These are phyloP conservation scores for Zootermopsis nevadensis DNA, from an alignment of 2,888 invertebrate species.

Conservation along the genomic window DNA sequence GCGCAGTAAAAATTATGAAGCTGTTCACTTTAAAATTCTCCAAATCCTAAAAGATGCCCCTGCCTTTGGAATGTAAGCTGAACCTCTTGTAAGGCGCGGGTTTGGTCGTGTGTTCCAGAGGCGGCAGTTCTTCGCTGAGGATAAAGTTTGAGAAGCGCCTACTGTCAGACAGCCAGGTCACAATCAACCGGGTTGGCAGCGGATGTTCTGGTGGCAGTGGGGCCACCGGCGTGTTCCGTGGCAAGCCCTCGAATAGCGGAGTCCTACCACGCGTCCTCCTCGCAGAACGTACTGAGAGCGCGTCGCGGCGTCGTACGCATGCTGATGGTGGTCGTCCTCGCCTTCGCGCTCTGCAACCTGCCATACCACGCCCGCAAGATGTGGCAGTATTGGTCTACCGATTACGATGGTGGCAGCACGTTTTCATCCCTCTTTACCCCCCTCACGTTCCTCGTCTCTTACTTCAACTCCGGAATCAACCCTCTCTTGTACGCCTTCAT, in stretches of 20 bases:
- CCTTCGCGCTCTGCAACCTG: conserved; percentile 89
- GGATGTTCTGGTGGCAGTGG: too few relatives aligned
- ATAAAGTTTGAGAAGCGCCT: conserved; percentile 29
- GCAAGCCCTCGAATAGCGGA: conserved; percentile 43
- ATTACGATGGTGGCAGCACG: conserved; percentile 77
- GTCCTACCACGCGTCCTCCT: conserved; percentile 68
- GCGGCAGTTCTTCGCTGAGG: background rate
- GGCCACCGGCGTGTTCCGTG: background rate
- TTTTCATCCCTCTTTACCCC: conserved; percentile 85
- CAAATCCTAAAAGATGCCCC: too few relatives aligned
- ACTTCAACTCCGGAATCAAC: conserved; percentile 91
- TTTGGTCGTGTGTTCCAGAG: background rate
- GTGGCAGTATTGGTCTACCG: conserved; percentile 85
- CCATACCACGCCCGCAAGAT: conserved; percentile 90
- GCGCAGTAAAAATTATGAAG: too few relatives aligned
- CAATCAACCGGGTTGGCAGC: background rate
- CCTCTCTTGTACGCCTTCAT: conserved; percentile 91
- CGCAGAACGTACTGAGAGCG: conserved; percentile 81
- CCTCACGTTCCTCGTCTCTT: conserved; percentile 86
- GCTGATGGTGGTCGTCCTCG: conserved; percentile 87
- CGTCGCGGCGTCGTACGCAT: conserved; percentile 88
- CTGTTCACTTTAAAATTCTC: too few relatives aligned
- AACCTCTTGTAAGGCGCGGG: too few relatives aligned
- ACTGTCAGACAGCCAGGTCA: background rate
- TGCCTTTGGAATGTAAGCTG: too few relatives aligned